Conservation (phyloP, 2,888 invertebrate genomes). For the Latrodectus hesperus region DNA sequence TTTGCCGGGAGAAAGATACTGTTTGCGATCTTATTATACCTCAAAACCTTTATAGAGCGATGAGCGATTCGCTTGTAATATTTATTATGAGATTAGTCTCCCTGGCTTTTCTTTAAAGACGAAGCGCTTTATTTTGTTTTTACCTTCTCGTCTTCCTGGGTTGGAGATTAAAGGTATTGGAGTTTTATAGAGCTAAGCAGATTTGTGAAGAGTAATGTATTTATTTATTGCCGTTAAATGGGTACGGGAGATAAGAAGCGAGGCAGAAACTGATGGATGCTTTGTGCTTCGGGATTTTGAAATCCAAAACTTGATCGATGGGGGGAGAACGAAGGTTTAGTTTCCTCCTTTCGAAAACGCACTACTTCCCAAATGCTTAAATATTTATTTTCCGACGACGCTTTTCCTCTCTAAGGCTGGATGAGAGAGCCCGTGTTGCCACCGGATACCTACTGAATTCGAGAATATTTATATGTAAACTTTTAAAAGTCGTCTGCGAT, state of each 20-base stretch:
- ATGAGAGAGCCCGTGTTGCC: slow-evolving; percentile 9
- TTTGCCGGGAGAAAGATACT: slow-evolving; percentile 38
- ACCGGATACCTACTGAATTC: not conserved
- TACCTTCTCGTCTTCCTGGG: not conserved
- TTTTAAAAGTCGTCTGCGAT: not conserved
- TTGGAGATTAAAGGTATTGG: slow-evolving; percentile 40
- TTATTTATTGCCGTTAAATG: slow-evolving; percentile 61
- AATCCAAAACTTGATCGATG: slow-evolving; percentile 52
- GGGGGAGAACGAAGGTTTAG: not conserved
- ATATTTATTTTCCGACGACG: slow-evolving; percentile 40
- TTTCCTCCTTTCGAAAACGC: slow-evolving; percentile 2
- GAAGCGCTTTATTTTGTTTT: not conserved
- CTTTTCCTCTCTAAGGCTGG: not conserved
- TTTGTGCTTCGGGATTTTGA: slow-evolving; percentile 25
- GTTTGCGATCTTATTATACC: slow-evolving; percentile 41
- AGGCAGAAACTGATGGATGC: slow-evolving; percentile 36
- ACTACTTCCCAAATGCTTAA: slow-evolving; percentile 29
- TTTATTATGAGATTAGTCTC: slow-evolving; percentile 55
- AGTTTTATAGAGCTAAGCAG: slow-evolving; percentile 37
- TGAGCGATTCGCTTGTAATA: slow-evolving; percentile 42
- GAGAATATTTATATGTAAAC: not conserved
- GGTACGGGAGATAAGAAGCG: slow-evolving; percentile 18
- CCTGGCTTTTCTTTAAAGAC: slow-evolving; percentile 2
- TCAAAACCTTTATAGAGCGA: slow-evolving; percentile 19
- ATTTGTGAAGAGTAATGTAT: slow-evolving; percentile 45